A percentile compares a stretch with the other conserved stretches of the same genome.
phyloP scores from a whole-genome alignment of 1,140 invertebrate species.

The Lysiphlebus fabarum region DNA sequence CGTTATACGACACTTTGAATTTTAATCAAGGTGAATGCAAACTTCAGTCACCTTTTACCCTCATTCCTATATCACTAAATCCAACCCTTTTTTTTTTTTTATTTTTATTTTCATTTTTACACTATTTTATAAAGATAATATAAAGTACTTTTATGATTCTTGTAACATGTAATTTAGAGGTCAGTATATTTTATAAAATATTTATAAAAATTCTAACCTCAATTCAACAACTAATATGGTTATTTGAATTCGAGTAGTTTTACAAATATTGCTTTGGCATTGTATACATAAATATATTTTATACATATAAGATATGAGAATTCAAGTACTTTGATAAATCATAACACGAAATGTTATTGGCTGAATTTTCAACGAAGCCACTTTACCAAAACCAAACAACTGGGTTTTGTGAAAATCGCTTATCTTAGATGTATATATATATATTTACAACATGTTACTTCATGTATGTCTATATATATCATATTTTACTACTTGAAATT shows the following conservation, averaged over 20 bases:
- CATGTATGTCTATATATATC: neutral
- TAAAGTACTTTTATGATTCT: neutral
- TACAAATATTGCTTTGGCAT: neutral
- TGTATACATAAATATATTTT: neutral
- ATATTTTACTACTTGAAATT: constrained; percentile 4
- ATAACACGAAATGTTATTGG: neutral
- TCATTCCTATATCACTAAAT: too few species aligned
- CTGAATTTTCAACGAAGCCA: neutral
- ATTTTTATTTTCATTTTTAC: too few species aligned
- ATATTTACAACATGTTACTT: too few species aligned
- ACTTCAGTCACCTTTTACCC: too few species aligned
- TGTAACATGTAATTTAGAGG: too few species aligned
- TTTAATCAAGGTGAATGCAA: constrained; percentile 9
- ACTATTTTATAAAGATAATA: neutral
- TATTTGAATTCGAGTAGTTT: constrained; percentile 16
- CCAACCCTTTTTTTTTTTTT: neutral
- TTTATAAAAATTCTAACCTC: neutral
- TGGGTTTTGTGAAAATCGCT: too few species aligned
- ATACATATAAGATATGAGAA: neutral
- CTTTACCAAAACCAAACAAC: neutral
- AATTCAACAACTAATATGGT: constrained; percentile 11
- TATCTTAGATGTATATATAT: too few species aligned
- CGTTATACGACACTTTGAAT: constrained; percentile 17
- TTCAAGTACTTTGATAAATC: constrained; percentile 16
- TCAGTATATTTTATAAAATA: too few species aligned